phyloP scores from a whole-genome alignment of 2,797 vertebrate genomes.

The Takifugu ocellatus region DNA sequence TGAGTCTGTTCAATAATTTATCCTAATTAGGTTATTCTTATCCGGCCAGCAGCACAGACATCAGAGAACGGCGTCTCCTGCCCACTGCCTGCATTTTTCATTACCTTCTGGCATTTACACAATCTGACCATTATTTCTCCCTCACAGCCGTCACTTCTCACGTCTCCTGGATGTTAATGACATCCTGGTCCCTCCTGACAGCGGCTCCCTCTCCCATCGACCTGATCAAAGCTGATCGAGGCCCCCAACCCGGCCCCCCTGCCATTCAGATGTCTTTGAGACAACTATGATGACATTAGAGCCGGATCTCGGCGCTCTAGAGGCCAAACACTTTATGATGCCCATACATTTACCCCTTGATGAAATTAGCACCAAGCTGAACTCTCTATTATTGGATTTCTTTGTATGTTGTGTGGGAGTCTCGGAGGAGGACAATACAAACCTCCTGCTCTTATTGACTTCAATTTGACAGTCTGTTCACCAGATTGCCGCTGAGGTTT shows the following conservation, averaged over 20 bases:
- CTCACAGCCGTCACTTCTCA: slow-evolving; percentile 26
- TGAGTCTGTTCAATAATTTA: slow-evolving; percentile 62
- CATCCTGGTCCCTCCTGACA: slow-evolving; percentile 42
- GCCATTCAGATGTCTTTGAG: slow-evolving; percentile 40
- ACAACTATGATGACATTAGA: slow-evolving; percentile 48
- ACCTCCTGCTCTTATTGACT: not conserved
- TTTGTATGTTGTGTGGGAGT: slow-evolving; percentile 31
- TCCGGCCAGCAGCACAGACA: slow-evolving; percentile 39
- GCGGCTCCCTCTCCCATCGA: slow-evolving; percentile 50
- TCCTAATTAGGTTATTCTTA: slow-evolving; percentile 55
- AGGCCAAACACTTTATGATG: slow-evolving; percentile 31
- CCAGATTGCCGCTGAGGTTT: not conserved
- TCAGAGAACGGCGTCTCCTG: slow-evolving; percentile 48
- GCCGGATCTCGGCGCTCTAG: slow-evolving; percentile 20
- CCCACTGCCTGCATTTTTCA: slow-evolving; percentile 51
- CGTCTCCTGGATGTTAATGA: slow-evolving; percentile 39
- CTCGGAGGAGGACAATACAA: slow-evolving; percentile 8
- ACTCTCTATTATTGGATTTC: slow-evolving; percentile 41
- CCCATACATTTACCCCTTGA: slow-evolving; percentile 58
- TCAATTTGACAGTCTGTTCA: not conserved
- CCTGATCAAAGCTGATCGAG: slow-evolving; percentile 34
- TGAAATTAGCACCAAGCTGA: slow-evolving; percentile 62
- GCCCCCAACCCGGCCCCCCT: slow-evolving; percentile 17
- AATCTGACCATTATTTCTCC: slow-evolving; percentile 35
- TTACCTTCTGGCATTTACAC: slow-evolving; percentile 49